These are phyloP conservation scores for Plodia interpunctella DNA, from an alignment of 1,140 invertebrate species.

Conservation along the genomic window DNA sequence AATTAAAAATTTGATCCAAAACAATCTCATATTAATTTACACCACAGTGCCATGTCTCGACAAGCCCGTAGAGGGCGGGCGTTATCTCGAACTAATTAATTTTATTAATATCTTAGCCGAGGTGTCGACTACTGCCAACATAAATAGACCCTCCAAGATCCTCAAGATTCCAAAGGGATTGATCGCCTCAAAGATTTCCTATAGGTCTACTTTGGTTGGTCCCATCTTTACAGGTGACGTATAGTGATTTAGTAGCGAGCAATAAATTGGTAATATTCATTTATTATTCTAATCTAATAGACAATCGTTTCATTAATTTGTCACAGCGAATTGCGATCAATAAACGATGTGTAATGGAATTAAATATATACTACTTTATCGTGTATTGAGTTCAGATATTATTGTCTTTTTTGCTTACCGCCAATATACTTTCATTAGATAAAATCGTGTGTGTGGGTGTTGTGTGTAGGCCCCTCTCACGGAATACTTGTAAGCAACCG, in stretches of 20 bases:
- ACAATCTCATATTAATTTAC: background rate
- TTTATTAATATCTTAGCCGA: constrained; percentile 33
- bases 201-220: constrained; percentile 23
- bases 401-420: too few species aligned
- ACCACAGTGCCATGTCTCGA: background rate
- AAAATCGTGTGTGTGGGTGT: too few species aligned
- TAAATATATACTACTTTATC: too few species aligned
- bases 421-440: too few species aligned
- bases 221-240: constrained; percentile 28
- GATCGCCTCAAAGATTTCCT: background rate
- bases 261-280: constrained; percentile 30
- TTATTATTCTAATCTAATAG: constrained; percentile 27
- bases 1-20: background rate
- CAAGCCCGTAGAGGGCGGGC: constrained; percentile 11
- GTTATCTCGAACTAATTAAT: constrained; percentile 39
- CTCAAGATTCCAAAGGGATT: constrained; percentile 1
- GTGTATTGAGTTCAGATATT: too few species aligned
- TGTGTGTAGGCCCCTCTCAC: too few species aligned
- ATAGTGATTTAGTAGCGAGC: constrained; percentile 29
- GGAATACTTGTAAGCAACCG: too few species aligned
- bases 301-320: constrained; percentile 34
- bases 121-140: constrained; percentile 19
- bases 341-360: constrained; percentile 9
- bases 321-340: constrained; percentile 7
- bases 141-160: constrained; percentile 11